Evolutionary conservation across 1,140 invertebrate genomes (phyloP).

Genomic region (Polypedilum vanderplanki): DNA sequence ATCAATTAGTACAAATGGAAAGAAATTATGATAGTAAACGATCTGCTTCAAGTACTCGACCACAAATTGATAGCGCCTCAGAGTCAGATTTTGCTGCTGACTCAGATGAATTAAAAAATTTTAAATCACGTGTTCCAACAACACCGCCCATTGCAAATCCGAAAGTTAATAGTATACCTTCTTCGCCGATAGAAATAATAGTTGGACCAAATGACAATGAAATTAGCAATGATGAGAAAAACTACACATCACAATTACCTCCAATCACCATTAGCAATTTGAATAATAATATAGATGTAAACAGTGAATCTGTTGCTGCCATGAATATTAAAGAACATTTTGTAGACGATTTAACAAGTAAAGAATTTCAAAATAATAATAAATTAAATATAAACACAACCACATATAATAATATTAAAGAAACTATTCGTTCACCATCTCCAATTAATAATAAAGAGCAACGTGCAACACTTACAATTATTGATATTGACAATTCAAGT

Average conservation of each 20-base stretch:
- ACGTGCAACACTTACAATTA: background rate
- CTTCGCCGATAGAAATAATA: conserved; percentile 28
- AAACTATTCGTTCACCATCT: conserved; percentile 21
- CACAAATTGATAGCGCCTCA: conserved; percentile 52
- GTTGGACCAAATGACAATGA: background rate
- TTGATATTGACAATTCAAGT: conserved; percentile 12
- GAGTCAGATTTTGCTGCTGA: conserved; percentile 54
- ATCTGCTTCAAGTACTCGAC: conserved; percentile 54
- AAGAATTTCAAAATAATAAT: background rate
- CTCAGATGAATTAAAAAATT: conserved; percentile 46
- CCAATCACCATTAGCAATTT: background rate
- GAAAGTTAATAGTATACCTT: background rate
- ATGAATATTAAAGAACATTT: background rate
- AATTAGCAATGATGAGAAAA: background rate
- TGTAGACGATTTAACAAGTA: background rate
- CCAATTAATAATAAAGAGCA: background rate
- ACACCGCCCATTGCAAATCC: background rate
- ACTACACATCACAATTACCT: background rate
- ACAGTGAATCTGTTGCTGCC: background rate
- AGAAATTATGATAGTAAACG: conserved; percentile 39
- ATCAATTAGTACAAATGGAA: conserved; percentile 37
- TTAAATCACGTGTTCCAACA: conserved; percentile 39
- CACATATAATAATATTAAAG: background rate
- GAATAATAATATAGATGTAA: background rate
- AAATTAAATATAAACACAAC: conserved; percentile 19